Base-by-base conservation (phyloP, 2,888 invertebrate genomes). In the Aporophyla lueneburgensis region DNA sequence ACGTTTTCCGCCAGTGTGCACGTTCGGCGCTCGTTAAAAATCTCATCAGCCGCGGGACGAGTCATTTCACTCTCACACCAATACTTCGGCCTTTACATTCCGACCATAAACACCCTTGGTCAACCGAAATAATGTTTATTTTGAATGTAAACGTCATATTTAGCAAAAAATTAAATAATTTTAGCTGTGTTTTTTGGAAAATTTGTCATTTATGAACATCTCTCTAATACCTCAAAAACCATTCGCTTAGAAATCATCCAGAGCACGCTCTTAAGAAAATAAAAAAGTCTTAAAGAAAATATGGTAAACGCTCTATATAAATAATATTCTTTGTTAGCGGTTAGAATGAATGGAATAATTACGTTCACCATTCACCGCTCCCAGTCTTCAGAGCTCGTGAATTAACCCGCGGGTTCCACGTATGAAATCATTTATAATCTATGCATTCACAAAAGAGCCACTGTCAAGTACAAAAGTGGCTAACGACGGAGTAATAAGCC, bases 11-110 rank as follows among this genome's bases (percentile, higher is more conserved):
- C 76, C 79, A 79, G 79, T 84, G 86, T 80, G 82, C 80, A 71
- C 84, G 83, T 78, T 87, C 87, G 81, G 86, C 80, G 87, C 90
- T 91, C 90, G 92, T 92, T 93, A 93, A 91, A 91, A 91, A 91
- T 86, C 90, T 90, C 92, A 92, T 93, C 92, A 89, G 85, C 75
- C 58, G 69, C 58, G 77, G 78, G 86, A 86, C 87, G 85, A 87
- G 83, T 85, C 87, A 90, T 89, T 92, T 89, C 86, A 86, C 81
- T 85, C 83, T 84, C 84, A 76, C 83, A 75, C 83, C 79, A 49
- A 84, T 79, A 65, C 76, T 69, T 68, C 76, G n/a, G 16, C 54
- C 78, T 74, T 67, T 72, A 58, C 61, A 71, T 77, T 65, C 61
- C 71, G 10, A 61, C 53, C 56, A 69, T 68, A 74, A 83, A 67